These are phyloP conservation scores for Ceratina calcarata DNA, from an alignment of 1,140 invertebrate species.

Conservation along the genomic window DNA sequence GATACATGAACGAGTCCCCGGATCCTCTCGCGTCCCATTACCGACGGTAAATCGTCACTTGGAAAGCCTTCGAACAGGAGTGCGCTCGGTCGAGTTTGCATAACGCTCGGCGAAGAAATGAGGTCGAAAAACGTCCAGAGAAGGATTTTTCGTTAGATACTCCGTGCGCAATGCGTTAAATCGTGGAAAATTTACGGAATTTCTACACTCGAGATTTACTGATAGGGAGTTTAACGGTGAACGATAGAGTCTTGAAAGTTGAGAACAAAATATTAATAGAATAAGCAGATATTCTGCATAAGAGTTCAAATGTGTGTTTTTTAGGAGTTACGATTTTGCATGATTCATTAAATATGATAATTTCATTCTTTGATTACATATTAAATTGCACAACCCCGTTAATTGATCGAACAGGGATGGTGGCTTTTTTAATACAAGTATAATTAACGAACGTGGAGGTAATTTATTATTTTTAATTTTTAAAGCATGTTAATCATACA, in stretches of 20 bases:
- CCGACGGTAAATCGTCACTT: constrained; percentile 59
- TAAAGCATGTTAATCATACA: too few relatives aligned
- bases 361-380: too few relatives aligned
- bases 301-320: too few relatives aligned
- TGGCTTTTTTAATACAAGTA: constrained; percentile 64
- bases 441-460: constrained; percentile 15
- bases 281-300: too few relatives aligned
- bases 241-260: too few relatives aligned
- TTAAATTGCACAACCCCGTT: too few relatives aligned
- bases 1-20: constrained; percentile 64
- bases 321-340: too few relatives aligned
- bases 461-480: too few relatives aligned
- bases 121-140: constrained; percentile 10
- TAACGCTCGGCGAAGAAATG: constrained; percentile 43
- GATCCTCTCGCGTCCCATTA: constrained; percentile 62
- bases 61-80: constrained; percentile 61
- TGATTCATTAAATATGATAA: too few relatives aligned
- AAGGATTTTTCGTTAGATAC: constrained; percentile 15
- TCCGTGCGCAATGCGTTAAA: neutral
- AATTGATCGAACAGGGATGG: constrained; percentile 48
- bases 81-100: constrained; percentile 56
- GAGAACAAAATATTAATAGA: too few relatives aligned
- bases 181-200: neutral
- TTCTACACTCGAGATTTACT: too few relatives aligned
- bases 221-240: neutral